Conservation (phyloP, 2,113 vertebrate species). For the Mormoops blainvillei region DNA sequence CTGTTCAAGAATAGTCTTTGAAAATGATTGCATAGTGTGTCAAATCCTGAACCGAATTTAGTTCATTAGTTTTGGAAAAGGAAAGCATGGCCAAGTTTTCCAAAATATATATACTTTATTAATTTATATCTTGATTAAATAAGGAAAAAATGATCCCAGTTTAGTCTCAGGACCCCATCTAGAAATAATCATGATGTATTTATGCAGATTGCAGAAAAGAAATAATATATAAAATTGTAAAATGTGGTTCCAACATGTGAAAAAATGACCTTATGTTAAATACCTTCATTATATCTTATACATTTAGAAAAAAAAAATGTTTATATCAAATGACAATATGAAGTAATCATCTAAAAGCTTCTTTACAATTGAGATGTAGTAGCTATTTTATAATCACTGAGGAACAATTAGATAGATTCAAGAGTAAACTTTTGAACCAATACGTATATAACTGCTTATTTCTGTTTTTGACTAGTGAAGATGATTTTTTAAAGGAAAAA, state of each 20-base stretch:
- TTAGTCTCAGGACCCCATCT: neutral
- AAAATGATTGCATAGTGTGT: neutral
- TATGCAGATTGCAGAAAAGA: neutral
- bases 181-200: neutral
- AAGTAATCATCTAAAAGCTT: neutral
- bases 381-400: neutral
- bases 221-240: neutral
- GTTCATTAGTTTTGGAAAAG: neutral
- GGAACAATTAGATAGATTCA: neutral
- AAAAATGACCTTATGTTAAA: neutral
- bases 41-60: constrained; percentile 12
- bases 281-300: neutral
- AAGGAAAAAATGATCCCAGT: neutral
- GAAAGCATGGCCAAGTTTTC: neutral
- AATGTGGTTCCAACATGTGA: neutral
- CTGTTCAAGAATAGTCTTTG: constrained; percentile 49
- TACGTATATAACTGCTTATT: neutral
- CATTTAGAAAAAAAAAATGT: neutral
- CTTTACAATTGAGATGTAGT: neutral
- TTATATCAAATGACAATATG: neutral
- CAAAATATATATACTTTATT: neutral
- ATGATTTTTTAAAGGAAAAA: neutral
- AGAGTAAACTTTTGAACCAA: neutral
- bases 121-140: neutral
- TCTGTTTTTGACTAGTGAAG: neutral